Conservation (phyloP, 2,888 invertebrate species). For the Platycheirus albimanus region DNA sequence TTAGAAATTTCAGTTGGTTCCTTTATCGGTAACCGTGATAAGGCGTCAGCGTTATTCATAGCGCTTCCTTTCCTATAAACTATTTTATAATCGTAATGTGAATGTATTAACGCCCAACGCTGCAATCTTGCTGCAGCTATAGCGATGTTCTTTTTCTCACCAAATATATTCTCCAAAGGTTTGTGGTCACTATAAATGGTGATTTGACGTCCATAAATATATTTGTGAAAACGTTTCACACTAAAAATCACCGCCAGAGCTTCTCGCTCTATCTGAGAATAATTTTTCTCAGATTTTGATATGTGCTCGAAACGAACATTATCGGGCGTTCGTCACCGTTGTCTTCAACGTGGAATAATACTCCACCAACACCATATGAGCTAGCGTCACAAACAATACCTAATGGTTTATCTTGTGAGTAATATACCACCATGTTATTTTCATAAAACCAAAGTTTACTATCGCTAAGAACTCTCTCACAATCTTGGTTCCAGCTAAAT, state of each 20-base stretch:
- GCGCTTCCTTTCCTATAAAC: slow-evolving; percentile 8
- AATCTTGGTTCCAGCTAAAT: slow-evolving; percentile 8
- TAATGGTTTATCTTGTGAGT: slow-evolving; percentile 2
- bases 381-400: too few species aligned
- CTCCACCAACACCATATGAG: too few species aligned
- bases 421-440: slow-evolving; percentile 5
- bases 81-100: slow-evolving; percentile 5
- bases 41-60: slow-evolving; percentile 1
- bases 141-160: slow-evolving; percentile 1
- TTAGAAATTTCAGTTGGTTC: neutral
- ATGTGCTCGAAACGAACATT: neutral
- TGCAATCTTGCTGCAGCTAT: slow-evolving; percentile 14
- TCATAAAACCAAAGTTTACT: slow-evolving; percentile 12
- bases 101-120: neutral
- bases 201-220: slow-evolving; percentile 28
- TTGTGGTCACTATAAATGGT: slow-evolving; percentile 10
- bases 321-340: slow-evolving; percentile 44
- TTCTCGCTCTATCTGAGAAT: slow-evolving; percentile 51
- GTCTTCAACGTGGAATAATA: slow-evolving; percentile 38
- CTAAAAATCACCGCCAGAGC: slow-evolving; percentile 45
- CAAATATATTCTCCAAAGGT: slow-evolving; percentile 3
- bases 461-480: slow-evolving; percentile 4
- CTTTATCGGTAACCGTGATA: slow-evolving; percentile 3
- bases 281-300: slow-evolving; percentile 38
- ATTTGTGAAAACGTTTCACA: too few species aligned